Conservation (phyloP, 2,113 vertebrate genomes). For the Xiphias gladius region DNA sequence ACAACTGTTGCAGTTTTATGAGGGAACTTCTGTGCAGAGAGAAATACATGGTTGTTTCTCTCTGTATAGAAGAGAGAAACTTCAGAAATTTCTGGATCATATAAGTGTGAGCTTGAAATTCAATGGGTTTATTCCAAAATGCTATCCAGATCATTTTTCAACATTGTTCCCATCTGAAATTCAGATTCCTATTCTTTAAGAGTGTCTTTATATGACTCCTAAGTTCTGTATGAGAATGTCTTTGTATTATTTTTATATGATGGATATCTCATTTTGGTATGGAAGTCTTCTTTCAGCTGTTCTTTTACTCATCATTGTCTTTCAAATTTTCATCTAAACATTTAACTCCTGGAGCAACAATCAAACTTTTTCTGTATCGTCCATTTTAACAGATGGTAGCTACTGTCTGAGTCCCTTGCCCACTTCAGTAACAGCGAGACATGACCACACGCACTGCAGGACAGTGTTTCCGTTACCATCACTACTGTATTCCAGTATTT, state of each 20-base stretch:
- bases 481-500: not conserved
- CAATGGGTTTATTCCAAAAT: constrained; percentile 19
- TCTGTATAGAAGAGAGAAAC: no score
- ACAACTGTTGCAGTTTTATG: not conserved
- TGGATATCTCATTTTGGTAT: constrained; percentile 18
- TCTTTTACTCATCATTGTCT: not conserved
- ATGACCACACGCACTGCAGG: constrained; percentile 35
- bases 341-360: not conserved
- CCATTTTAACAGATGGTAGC: not conserved
- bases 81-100: no score
- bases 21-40: constrained; percentile 4
- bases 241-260: not conserved
- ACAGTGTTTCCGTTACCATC: constrained; percentile 24
- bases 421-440: not conserved
- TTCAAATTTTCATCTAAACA: not conserved
- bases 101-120: not conserved
- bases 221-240: not conserved
- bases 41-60: no score
- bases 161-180: constrained; percentile 10
- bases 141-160: not conserved
- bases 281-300: not conserved
- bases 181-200: not conserved
- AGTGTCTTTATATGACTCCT: not conserved
- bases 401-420: not conserved
- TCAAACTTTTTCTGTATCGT: not conserved